phyloP scores from a whole-genome alignment of 1,140 invertebrate species.

The Streblospio benedicti region DNA sequence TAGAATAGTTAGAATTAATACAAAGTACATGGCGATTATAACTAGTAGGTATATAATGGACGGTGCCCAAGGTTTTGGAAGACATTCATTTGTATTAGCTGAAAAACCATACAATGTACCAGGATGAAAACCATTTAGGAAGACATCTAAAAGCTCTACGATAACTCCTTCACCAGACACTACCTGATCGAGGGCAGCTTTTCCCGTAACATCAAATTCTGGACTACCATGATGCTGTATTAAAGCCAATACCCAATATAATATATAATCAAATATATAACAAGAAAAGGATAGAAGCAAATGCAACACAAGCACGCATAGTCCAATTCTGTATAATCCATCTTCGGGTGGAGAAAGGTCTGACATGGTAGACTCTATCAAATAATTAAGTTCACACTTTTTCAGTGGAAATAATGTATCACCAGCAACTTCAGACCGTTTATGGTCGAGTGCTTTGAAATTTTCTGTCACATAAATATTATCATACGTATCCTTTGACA shows the following conservation, averaged over 20 bases:
- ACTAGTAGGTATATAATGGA: slow-evolving; percentile 4
- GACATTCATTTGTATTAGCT: not conserved
- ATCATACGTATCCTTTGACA: slow-evolving; percentile 13
- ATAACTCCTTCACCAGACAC: slow-evolving; percentile 12
- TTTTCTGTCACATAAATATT: slow-evolving; percentile 16
- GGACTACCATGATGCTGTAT: not conserved
- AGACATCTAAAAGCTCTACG: slow-evolving; percentile 1
- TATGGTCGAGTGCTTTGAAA: slow-evolving; percentile 13
- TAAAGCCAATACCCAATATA: slow-evolving; percentile 13
- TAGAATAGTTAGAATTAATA: slow-evolving; percentile 2
- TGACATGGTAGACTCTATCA: slow-evolving; percentile 2
- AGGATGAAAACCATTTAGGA: slow-evolving; percentile 15
- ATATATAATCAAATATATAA: slow-evolving; percentile 12
- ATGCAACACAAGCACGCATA: slow-evolving; percentile 10
- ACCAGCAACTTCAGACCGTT: not conserved
- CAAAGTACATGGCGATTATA: slow-evolving; percentile 7
- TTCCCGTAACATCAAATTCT: slow-evolving; percentile 4
- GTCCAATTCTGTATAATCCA: slow-evolving; percentile 4
- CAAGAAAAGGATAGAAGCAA: slow-evolving; percentile 2
- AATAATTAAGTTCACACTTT: slow-evolving; percentile 7
- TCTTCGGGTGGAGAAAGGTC: slow-evolving; percentile 6
- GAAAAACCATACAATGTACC: slow-evolving; percentile 6
- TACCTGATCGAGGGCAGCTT: slow-evolving; percentile 4
- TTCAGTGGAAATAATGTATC: slow-evolving; percentile 9
- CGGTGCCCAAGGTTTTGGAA: not conserved